Evolutionary conservation across 2,888 invertebrate genomes (phyloP), one percentile per base, ranked within the genome.

Genomic region (Papilio gigon): DNA sequence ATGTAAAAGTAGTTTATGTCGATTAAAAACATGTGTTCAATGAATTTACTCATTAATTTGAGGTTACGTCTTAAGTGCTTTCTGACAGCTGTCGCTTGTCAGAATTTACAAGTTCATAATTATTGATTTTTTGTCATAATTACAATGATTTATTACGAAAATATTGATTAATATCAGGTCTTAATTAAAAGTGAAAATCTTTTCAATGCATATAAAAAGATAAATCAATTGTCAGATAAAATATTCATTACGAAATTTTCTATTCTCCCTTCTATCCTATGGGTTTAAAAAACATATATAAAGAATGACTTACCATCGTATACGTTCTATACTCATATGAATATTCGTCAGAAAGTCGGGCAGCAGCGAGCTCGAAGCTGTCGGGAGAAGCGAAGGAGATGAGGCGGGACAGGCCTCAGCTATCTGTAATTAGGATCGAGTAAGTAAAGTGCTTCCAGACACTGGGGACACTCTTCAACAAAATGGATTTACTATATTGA

Each of bases 351-450:
- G 72, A 73, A 75, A 62, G 64, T 69, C 73, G 75, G 68, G 70
- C 67, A 63, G 72, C 74, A 73, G 70, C 71, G 70, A 71, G 71
- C 70, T 71, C 69, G 72, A 72, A 72, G 75, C 76, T 75, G 74
- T 77, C 74, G 73, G 75, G 79, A 78, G 77, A 80, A 79, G 79
- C 78, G 82, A 84, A 84, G 80, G 83, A 85, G 86, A 85, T 83
- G 83, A 79, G 81, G 75, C 77, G 78, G 81, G 80, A 80, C 71
- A 22, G 47, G 47, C 78, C 75, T 73, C 72, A 74, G 73, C 73
- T 89, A 89, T 90, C 90, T 89, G 84, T 89, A 89, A 90, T 89
- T 89, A 89, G 87, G 84, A 88, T 88, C 88, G 83, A 86, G 83
- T 82, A 81, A 78, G 79, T 83, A 84, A 86, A 87, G 84, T 80